Conservation (phyloP, 2,888 invertebrate species). For the Drosophila demipolita region DNA sequence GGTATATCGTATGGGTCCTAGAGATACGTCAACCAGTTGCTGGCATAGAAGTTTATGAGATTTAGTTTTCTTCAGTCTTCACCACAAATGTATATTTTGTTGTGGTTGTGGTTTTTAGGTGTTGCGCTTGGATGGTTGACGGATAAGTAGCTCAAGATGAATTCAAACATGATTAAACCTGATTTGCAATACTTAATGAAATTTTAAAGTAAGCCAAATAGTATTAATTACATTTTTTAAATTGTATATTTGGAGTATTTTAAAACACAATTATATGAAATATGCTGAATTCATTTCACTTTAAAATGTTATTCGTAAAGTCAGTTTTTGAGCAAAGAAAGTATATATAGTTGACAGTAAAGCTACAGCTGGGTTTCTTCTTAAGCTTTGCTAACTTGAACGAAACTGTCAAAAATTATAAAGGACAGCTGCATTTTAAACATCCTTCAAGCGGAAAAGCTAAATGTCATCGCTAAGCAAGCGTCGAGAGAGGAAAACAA, state of each 20-base stretch:
- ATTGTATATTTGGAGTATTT: neutral
- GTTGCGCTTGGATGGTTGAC: neutral
- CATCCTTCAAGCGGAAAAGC: neutral
- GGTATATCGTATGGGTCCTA: neutral
- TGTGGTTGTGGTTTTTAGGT: neutral
- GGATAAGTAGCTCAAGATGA: neutral
- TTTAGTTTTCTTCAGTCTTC: neutral
- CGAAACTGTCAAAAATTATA: conserved; percentile 24
- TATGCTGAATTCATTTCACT: neutral
- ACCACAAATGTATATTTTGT: neutral
- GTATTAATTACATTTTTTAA: neutral
- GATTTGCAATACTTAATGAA: neutral
- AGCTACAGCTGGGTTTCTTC: neutral
- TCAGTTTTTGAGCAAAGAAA: neutral
- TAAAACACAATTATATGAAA: neutral
- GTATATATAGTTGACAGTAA: neutral
- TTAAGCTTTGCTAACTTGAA: conserved; percentile 11
- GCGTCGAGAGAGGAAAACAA: conserved; percentile 24
- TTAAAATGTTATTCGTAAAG: neutral
- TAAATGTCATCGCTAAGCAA: conserved; percentile 35
- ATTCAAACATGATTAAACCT: neutral
- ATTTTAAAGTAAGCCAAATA: neutral
- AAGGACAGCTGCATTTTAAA: conserved; percentile 7
- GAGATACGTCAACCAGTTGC: neutral
- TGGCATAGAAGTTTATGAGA: neutral